Base-by-base conservation (phyloP, 2,888 invertebrate species). In the Rhamphomyia laevipes region DNA sequence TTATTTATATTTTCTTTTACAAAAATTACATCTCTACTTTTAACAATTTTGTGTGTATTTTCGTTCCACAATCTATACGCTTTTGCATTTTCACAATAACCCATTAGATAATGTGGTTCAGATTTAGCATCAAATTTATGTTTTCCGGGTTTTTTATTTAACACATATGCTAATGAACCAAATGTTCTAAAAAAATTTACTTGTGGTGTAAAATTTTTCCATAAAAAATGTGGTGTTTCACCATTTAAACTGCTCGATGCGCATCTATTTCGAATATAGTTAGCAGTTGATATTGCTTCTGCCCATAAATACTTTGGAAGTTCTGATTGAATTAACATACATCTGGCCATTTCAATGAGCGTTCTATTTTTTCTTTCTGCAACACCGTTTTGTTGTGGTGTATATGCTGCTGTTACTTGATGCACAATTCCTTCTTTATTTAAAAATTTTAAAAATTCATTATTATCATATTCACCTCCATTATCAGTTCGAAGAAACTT, bases 121-220 rank as follows among this genome's bases (percentile, higher is more conserved):
- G 51, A 53, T 38, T 50, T 54, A 18, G 47, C 5, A 41, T 53
- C 51, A n/a, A 43, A 45, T 47, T 56, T 57, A 16, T 16, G 55
- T 48, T 57, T 44, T 15, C 31, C 17, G 10, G 31, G 33, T 13
- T n/a, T 17, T 18, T 45, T 45, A 10, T 16, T 16, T 15, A 44
- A 30, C 3, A 30, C 31, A 30, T 15, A 44, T 9, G 31, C 44
- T 10, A 30, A 11, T n/a, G 31, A 17, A 10, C 44, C 44, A 15
- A 44, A 44, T 10, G 16, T 17, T 38, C 17, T 38, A 4, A 17
- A 17, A 10, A 17, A 44, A 17, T 12, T 31, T 12, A 44, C 33
- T 31, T 15, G 15, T 11, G 44, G 31, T 13, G 2, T 17, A 4
- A 3, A 10, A 10, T 13, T 13, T 11, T 30, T n/a, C 44, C 44